Evolutionary conservation across 2,888 invertebrate genomes (phyloP).

Genomic region (Polyommatus icarus): DNA sequence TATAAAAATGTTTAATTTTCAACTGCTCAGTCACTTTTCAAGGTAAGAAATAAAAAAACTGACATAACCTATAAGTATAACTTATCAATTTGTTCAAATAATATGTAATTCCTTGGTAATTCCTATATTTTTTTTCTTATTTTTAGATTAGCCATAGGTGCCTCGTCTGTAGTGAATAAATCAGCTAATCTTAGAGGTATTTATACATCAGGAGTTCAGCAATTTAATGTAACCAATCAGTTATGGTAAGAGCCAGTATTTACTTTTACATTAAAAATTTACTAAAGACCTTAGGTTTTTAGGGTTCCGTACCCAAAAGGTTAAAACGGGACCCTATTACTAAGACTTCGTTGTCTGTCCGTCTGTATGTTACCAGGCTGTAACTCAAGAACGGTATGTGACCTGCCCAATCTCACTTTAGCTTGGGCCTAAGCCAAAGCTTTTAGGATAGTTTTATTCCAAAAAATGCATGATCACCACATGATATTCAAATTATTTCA

Average conservation of each 20-base stretch:
- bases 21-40: conserved; percentile 62
- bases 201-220: conserved; percentile 54
- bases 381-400: too few species aligned
- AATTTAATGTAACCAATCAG: conserved; percentile 66
- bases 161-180: conserved; percentile 44
- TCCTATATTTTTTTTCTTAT: conserved; percentile 31
- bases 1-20: conserved; percentile 55
- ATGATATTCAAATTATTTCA: too few species aligned
- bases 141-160: conserved; percentile 61
- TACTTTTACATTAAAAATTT: background rate
- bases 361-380: too few species aligned
- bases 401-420: too few species aligned
- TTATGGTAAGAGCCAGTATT: conserved; percentile 57
- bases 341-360: too few species aligned
- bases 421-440: too few species aligned
- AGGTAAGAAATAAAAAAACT: conserved; percentile 48
- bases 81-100: background rate
- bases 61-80: conserved; percentile 35
- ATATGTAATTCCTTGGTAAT: conserved; percentile 17
- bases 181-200: conserved; percentile 54
- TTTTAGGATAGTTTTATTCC: background rate
- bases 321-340: too few species aligned
- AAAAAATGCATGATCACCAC: background rate
- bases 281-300: too few species aligned
- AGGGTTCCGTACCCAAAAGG: too few species aligned